Percentiles rank a stretch among this genome's conserved stretches.
phyloP scores from a whole-genome alignment of 1,140 invertebrate genomes.

The Sipha flava region DNA sequence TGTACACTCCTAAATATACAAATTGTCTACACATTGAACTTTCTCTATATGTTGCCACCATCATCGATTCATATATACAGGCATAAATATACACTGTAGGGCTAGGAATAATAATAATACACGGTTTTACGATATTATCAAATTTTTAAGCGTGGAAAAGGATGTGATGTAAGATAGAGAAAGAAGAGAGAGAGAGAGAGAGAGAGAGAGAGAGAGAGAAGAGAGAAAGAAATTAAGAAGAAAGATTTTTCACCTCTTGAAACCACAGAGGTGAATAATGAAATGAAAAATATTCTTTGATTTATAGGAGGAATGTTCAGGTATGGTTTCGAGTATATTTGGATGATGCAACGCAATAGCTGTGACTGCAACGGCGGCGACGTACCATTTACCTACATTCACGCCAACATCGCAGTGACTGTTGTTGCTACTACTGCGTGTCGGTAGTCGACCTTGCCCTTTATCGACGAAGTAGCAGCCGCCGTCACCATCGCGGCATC shows the following conservation, averaged over 20 bases:
- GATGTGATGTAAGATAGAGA: neutral
- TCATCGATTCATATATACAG: neutral
- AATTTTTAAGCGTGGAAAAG: too few relatives aligned
- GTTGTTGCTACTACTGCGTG: neutral
- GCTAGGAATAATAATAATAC: neutral
- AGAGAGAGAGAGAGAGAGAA: neutral
- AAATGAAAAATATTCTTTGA: neutral
- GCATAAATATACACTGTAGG: neutral
- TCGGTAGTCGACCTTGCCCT: constrained; percentile 8
- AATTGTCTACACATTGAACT: constrained; percentile 6
- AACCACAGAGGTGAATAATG: neutral
- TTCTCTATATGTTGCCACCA: neutral
- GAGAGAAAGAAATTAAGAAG: neutral
- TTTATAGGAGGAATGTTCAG: neutral
- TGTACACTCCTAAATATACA: neutral
- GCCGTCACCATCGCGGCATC: neutral
- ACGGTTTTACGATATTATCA: neutral
- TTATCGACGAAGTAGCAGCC: neutral
- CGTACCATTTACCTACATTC: constrained; percentile 5
- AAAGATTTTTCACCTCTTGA: neutral
- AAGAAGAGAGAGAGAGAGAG: neutral
- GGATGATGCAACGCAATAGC: neutral
- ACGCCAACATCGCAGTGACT: neutral
- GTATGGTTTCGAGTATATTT: neutral
- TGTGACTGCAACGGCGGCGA: neutral